Evolutionary conservation across 2,797 vertebrate genomes (phyloP), one percentile per base, ranked within the genome.

Genomic region (Myotis planiceps): DNA sequence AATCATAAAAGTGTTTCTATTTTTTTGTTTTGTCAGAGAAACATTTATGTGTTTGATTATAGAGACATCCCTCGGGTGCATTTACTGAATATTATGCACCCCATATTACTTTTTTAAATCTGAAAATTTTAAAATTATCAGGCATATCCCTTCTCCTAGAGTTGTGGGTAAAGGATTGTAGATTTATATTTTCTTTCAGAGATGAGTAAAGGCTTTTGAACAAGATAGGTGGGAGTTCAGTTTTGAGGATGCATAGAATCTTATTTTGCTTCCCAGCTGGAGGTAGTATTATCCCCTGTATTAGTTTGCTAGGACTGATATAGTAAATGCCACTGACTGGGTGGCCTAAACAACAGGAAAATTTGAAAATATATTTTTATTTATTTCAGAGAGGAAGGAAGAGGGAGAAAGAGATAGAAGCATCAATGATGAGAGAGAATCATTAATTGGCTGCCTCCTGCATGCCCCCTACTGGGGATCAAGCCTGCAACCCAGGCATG

Each of bases 1-100:
- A 60, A 60, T 47, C 29, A 37, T 34, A 53, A 81, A 83, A 72
- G 37, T 68, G 4, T 51, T 81, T n/a, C 53, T 47, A 16, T 58
- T 81, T 90, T 91, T 75, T 47, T 81, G 16, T 71, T 88, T 88
- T 66, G 29, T 80, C 81, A 25, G 68, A 88, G 65, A 75, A 90
- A 86, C 14, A 66, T 74, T 78, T 58, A 63, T 79, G 32, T 55
- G 25, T 58, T 95, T 84, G 49, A 42, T 90, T 72, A 78, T 4
- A 81, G 39, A 58, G 32, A 65, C 2, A 66, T 10, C 25, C 27
- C 15, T 82, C 49, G 9, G 39, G 12, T 60, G 16, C 75, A 71
- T 82, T 66, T 23, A 29, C 18, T 37, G 92, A 88, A 66, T 51
- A 60, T 60, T 60, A 63, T 63, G 34, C 0, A 66, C 55, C 14